These are phyloP conservation scores for Muscicapa striata DNA, from an alignment of 2,797 vertebrate species.

Conservation along the genomic window DNA sequence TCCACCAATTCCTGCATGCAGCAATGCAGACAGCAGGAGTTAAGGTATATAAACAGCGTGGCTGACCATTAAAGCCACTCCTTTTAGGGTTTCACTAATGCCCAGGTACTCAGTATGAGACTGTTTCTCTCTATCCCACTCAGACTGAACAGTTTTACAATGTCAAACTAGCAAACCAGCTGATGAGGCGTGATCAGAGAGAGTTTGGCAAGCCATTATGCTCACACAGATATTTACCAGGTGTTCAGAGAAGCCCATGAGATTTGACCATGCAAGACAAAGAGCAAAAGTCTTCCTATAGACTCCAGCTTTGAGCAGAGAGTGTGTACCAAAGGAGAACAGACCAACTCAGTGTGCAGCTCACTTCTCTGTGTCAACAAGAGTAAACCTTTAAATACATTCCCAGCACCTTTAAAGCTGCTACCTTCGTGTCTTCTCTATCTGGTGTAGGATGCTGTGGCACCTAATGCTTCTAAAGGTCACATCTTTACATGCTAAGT, in stretches of 20 bases:
- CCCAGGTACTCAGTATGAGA: neutral
- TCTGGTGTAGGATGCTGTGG: neutral
- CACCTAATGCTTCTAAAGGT: neutral
- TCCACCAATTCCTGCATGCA: neutral
- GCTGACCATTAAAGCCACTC: neutral
- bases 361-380: neutral
- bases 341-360: neutral
- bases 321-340: neutral
- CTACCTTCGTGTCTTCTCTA: neutral
- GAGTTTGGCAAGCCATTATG: neutral
- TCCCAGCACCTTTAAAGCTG: constrained; percentile 3
- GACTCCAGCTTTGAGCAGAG: neutral
- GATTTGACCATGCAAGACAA: neutral
- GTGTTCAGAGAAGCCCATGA: neutral
- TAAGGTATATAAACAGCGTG: neutral
- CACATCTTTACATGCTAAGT: constrained; percentile 12
- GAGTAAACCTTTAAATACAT: neutral
- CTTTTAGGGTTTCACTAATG: neutral
- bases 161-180: neutral
- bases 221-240: neutral
- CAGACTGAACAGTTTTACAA: neutral
- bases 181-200: neutral
- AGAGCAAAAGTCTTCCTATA: neutral
- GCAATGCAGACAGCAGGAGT: neutral
- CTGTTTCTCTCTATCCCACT: neutral